These are phyloP conservation scores for Vanessa atalanta DNA, from an alignment of 1,140 invertebrate genomes.

Conservation along the genomic window DNA sequence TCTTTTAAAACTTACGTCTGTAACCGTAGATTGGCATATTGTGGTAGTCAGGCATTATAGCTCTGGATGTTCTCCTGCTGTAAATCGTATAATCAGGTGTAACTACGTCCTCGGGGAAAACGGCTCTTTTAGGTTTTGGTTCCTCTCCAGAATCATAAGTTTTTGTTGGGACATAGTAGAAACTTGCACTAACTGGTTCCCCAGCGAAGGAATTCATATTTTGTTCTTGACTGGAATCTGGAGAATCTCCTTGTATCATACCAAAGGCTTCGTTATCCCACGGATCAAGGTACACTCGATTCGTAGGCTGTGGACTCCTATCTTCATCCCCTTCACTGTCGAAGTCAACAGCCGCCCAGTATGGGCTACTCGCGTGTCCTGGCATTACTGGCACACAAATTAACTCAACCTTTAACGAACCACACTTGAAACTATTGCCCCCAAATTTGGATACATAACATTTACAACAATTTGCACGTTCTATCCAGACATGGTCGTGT, in stretches of 20 bases:
- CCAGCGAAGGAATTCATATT: slow-evolving; percentile 75
- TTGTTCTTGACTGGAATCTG: slow-evolving; percentile 76
- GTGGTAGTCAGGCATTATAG: slow-evolving; percentile 52
- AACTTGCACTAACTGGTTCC: slow-evolving; percentile 80
- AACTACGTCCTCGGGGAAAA: slow-evolving; percentile 56
- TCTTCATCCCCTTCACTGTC: slow-evolving; percentile 80
- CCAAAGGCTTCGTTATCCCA: slow-evolving; percentile 88
- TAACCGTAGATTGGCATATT: slow-evolving; percentile 60
- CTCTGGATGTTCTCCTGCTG: slow-evolving; percentile 57
- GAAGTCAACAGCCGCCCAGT: slow-evolving; percentile 81
- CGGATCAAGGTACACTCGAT: slow-evolving; percentile 85
- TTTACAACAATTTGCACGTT: slow-evolving; percentile 62
- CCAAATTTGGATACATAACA: slow-evolving; percentile 58
- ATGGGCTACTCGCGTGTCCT: slow-evolving; percentile 70
- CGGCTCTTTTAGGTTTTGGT: slow-evolving; percentile 53
- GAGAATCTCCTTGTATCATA: slow-evolving; percentile 82
- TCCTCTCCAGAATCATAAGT: slow-evolving; percentile 72
- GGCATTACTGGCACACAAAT: slow-evolving; percentile 61
- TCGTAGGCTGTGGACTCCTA: slow-evolving; percentile 56
- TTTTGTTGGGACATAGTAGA: slow-evolving; percentile 81
- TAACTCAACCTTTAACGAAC: slow-evolving; percentile 40
- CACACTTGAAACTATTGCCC: slow-evolving; percentile 47
- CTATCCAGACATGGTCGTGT: slow-evolving; percentile 63
- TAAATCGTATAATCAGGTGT: slow-evolving; percentile 63
- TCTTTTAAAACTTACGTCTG: slow-evolving; percentile 45